Conservation (phyloP, 2,113 vertebrate genomes). For the human (Homo sapiens) region GRCh38 chr16:35128501-35129000, state of each 20-base stretch:
- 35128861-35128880: no score
- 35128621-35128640: not conserved
- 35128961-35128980: accelerated
- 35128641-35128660: not conserved
- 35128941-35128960: no score
- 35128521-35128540: no score
- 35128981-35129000: accelerated
- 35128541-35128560: no score
- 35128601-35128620: not conserved
- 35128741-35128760: not conserved
- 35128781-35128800: no score
- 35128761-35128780: accelerated
- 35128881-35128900: no score
- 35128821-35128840: no score
- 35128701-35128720: not conserved
- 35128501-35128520: no score
- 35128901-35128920: no score
- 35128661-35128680: not conserved
- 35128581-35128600: not conserved
- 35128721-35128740: not conserved
- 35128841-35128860: not conserved
- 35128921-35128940: not conserved
- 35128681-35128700: not conserved
- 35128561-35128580: not conserved
- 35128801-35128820: not conserved